A percentile compares a stretch with the other conserved stretches of the same genome.
Conservation (phyloP, 2,888 invertebrate species). For the Callyntrura sp. region DNA sequence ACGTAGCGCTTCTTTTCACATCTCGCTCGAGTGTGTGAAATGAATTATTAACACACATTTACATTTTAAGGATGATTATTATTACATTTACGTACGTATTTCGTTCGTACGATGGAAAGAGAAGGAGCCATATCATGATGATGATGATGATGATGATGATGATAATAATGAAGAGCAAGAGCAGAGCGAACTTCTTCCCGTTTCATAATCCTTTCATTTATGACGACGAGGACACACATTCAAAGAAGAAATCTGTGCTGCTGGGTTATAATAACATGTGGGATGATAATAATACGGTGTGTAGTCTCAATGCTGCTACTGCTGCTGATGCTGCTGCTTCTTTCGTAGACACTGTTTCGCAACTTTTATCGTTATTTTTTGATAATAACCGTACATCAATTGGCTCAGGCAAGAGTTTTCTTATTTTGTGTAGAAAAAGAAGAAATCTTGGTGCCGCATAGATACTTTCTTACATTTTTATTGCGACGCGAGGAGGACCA, state of each 20-base stretch:
- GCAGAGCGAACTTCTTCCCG: conserved; percentile 19
- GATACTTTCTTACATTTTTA: not conserved
- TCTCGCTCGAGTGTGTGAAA: not conserved
- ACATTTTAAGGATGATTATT: not conserved
- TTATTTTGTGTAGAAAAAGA: not conserved
- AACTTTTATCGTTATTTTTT: conserved; percentile 11
- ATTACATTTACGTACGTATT: not conserved
- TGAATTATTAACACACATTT: conserved; percentile 33
- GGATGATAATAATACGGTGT: not conserved
- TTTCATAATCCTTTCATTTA: not conserved
- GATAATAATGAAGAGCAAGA: not conserved
- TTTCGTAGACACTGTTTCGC: conserved; percentile 5
- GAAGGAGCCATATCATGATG: too few relatives aligned
- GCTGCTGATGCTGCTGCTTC: not conserved
- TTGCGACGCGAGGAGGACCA: not conserved
- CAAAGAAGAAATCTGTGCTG: not conserved
- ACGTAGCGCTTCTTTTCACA: conserved; percentile 15
- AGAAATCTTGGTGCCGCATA: not conserved
- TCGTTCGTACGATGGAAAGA: not conserved
- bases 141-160: too few relatives aligned
- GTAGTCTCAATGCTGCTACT: not conserved
- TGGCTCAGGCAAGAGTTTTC: not conserved
- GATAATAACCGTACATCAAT: not conserved
- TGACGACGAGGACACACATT: not conserved
- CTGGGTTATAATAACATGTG: not conserved